Base-by-base conservation (phyloP, 1,140 invertebrate genomes). In the Drosophila rufa region DNA sequence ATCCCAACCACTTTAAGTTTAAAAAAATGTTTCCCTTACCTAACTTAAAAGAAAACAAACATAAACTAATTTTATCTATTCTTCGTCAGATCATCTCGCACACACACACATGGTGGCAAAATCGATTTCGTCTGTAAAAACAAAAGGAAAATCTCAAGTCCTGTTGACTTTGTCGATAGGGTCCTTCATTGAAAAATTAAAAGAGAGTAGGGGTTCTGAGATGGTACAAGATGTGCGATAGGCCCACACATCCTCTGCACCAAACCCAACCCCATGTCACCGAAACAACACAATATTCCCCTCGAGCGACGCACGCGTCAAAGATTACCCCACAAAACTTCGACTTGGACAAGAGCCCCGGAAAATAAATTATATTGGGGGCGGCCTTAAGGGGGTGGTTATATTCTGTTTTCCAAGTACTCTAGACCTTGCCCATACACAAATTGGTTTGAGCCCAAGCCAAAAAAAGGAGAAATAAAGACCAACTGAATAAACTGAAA, bases 381-480 rank as follows among this genome's bases (percentile, higher is more conserved):
- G 33, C 65, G 15, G 17, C 12, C 12, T 15, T 53, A 38, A 50
- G 33, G n/a, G 38, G 36, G 33, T 38, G 38, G n/a, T 53, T 69
- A 17, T 64, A 47, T 47, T 17, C 6, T 5, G 2, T 25, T 50
- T 25, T 36, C 27, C 66, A 33, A 36, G 33, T 56, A 22, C 50
- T 76, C 15, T 62, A 73, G 79, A 55, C 81, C 81, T 83, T 82
- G 71, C 81, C 80, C 65, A 83, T 81, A 70, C 76, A 64, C 45
- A 80, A 82, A 50, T 60, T 53, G 61, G 47, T 74, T 82, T 82
- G 59, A 30, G 48, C n/a, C 67, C 40, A 50, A 19, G 48, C 57
- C 56, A 17, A 17, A 36, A 42, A 12, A 22, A 55, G 9, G 9
- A 19, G 5, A 11, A 42, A 17, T 19, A 12, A 50, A 30, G 15